Evolutionary conservation across 37 sponge, comb jelly and placozoan species (phyloP).

Genomic region (Spongilla lacustris): DNA sequence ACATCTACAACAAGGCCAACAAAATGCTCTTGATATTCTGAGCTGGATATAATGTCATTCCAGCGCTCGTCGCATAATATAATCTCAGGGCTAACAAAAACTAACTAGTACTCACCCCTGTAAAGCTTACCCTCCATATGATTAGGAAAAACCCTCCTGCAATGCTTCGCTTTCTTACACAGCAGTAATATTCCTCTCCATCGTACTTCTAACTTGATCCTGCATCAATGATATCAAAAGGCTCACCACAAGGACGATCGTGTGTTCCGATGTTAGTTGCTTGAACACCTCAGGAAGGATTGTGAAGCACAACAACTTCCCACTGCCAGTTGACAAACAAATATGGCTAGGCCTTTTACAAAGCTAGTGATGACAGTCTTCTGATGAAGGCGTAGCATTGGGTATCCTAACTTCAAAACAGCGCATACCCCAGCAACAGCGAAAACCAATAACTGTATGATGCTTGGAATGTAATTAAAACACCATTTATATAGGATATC

Average conservation of each 20-base stretch:
- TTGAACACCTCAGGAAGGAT: conserved; percentile 8
- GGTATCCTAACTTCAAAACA: not conserved
- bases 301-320: conserved; percentile 13
- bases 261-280: not conserved
- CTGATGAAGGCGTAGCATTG: not conserved
- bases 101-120: not conserved
- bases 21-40: not conserved
- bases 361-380: conserved; percentile 1
- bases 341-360: conserved; percentile 5
- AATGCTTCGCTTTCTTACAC: not conserved
- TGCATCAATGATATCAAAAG: not conserved
- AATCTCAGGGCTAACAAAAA: not conserved
- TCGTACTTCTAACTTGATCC: not conserved
- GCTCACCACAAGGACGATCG: not conserved
- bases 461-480: too few relatives aligned
- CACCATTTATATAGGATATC: too few relatives aligned
- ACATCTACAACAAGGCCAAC: conserved; percentile 46
- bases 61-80: not conserved
- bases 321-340: conserved; percentile 29
- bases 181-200: not conserved
- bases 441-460: too few relatives aligned
- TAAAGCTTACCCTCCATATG: not conserved
- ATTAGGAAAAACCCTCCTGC: not conserved
- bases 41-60: not conserved
- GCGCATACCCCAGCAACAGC: too few relatives aligned